A percentile compares a stretch with the other conserved stretches of the same genome.
Conservation (phyloP, 2,797 vertebrate genomes). For the Argyrosomus regius region DNA sequence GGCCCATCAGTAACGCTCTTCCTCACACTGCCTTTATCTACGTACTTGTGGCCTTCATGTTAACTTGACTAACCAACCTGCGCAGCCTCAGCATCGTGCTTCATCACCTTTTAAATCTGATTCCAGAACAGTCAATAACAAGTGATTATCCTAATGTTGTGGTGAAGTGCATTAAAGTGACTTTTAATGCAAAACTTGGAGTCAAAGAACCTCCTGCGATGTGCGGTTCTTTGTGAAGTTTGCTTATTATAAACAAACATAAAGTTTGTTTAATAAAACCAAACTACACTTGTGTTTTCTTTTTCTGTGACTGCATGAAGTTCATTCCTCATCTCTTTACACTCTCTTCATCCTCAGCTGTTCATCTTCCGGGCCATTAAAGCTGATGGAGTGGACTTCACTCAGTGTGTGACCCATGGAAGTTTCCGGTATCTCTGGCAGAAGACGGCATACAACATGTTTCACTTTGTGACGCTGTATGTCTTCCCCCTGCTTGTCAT, state of each 20-base stretch:
- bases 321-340: conserved; percentile 41
- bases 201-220: conserved; percentile 2
- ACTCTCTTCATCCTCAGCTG: conserved; percentile 69
- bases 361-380: conserved; percentile 82
- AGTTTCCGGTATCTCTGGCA: conserved; percentile 89
- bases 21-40: neutral
- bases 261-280: conserved; percentile 34
- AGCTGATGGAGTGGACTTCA: conserved; percentile 86
- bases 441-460: conserved; percentile 91
- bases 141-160: neutral
- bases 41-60: neutral
- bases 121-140: neutral
- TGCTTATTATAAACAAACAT: conserved; percentile 30
- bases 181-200: conserved; percentile 12
- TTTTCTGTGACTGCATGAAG: conserved; percentile 23
- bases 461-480: conserved; percentile 91
- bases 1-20: neutral
- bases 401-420: conserved; percentile 90
- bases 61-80: neutral
- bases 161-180: conserved; percentile 15
- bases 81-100: neutral
- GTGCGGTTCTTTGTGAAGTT: conserved; percentile 18
- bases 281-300: conserved; percentile 24
- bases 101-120: neutral
- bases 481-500: conserved; percentile 88